Evolutionary conservation across 2,888 invertebrate species (phyloP).

Genomic region (Microplitis manilae): DNA sequence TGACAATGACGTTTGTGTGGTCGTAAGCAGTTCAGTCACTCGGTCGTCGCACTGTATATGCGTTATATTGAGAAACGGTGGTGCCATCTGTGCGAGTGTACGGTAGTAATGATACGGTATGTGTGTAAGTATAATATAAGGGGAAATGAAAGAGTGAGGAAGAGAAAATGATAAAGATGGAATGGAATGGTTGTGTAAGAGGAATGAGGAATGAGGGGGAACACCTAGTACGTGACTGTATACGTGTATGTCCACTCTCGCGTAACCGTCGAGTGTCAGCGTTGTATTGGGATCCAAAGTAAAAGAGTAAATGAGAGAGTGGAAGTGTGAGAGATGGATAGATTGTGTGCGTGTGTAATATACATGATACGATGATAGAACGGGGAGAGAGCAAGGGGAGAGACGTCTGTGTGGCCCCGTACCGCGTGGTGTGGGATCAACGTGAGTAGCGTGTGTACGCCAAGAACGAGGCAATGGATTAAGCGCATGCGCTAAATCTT

Average conservation of each 20-base stretch:
- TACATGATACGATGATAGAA: not conserved
- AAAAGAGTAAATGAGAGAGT: constrained; percentile 32
- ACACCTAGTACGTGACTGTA: constrained; percentile 21
- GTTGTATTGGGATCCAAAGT: not conserved
- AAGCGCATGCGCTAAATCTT: constrained; percentile 62
- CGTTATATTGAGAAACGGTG: constrained; percentile 1
- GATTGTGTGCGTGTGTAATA: constrained; percentile 4
- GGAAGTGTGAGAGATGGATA: not conserved
- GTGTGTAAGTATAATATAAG: constrained; percentile 15
- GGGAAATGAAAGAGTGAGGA: not conserved
- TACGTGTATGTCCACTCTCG: constrained; percentile 34
- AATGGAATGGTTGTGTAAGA: constrained; percentile 9
- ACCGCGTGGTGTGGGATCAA: constrained; percentile 56
- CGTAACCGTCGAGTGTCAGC: constrained; percentile 33
- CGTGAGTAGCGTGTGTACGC: constrained; percentile 71
- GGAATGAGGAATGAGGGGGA: constrained; percentile 31
- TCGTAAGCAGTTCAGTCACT: constrained; percentile 49
- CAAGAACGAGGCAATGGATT: constrained; percentile 50
- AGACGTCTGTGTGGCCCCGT: constrained; percentile 52
- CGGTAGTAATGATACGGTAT: constrained; percentile 14
- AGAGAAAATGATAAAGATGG: constrained; percentile 37
- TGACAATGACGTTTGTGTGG: constrained; percentile 41
- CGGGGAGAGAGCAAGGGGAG: constrained; percentile 36
- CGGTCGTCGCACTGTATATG: constrained; percentile 45
- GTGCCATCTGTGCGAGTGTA: constrained; percentile 29